Conservation (phyloP, 2,888 invertebrate species). For the Rotaria socialis region DNA sequence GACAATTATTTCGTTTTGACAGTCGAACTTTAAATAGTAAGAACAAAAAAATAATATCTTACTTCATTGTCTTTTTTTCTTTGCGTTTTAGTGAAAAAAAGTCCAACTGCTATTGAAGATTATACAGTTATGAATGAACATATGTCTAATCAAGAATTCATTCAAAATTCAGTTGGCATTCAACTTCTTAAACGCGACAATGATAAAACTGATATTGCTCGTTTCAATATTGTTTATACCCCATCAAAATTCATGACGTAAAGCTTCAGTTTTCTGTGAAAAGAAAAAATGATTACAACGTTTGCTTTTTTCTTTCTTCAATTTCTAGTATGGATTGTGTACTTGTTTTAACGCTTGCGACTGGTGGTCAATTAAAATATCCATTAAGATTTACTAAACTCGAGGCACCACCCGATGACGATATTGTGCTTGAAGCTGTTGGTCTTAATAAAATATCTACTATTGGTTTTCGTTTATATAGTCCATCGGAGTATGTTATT, state of each 20-base stretch:
- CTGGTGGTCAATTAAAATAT: slow-evolving; percentile 58
- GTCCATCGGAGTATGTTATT: slow-evolving; percentile 53
- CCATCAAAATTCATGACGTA: slow-evolving; percentile 57
- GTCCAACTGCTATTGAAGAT: slow-evolving; percentile 34
- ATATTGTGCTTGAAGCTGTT: slow-evolving; percentile 55
- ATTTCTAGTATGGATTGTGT: slow-evolving; percentile 52
- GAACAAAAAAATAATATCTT: neutral
- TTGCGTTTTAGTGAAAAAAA: neutral
- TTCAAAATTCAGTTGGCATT: slow-evolving; percentile 50
- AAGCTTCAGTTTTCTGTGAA: slow-evolving; percentile 47
- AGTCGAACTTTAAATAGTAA: neutral
- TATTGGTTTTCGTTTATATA: slow-evolving; percentile 55
- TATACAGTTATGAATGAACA: neutral
- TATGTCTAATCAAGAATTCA: slow-evolving; percentile 18
- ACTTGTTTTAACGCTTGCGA: slow-evolving; percentile 53
- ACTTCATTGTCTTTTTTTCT: too few relatives aligned
- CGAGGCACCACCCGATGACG: slow-evolving; percentile 57
- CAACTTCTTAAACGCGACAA: slow-evolving; percentile 53
- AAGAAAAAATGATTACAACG: neutral
- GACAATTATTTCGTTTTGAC: neutral
- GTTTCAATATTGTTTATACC: slow-evolving; percentile 55
- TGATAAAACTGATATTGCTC: slow-evolving; percentile 53
- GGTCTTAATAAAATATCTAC: slow-evolving; percentile 55
- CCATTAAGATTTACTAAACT: slow-evolving; percentile 56
- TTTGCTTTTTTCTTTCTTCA: slow-evolving; percentile 42